phyloP scores from a whole-genome alignment of 2,113 vertebrate species.

The Pituophis catenifer region DNA sequence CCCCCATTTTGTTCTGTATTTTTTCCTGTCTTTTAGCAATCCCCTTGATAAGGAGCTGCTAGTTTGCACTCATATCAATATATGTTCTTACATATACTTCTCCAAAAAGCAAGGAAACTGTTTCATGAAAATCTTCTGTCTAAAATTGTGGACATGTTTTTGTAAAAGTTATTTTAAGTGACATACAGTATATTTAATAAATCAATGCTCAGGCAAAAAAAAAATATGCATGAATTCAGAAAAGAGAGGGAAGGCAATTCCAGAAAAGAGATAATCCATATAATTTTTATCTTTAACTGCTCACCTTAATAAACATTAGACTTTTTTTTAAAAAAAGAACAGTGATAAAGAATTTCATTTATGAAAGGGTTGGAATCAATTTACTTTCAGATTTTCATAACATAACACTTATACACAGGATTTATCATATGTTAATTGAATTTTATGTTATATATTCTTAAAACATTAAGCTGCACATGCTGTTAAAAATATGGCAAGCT shows the following conservation, averaged over 20 bases:
- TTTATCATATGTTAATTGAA: not conserved
- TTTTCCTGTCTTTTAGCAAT: conserved; percentile 29
- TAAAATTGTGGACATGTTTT: conserved; percentile 15
- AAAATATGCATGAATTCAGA: not conserved
- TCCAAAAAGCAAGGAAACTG: conserved; percentile 5
- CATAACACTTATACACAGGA: not conserved
- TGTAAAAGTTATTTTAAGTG: conserved; percentile 7
- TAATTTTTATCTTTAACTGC: not conserved
- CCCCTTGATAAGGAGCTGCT: conserved; percentile 28
- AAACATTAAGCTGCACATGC: not conserved
- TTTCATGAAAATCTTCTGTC: conserved; percentile 32
- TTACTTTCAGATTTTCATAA: not conserved
- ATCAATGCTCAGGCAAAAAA: not conserved
- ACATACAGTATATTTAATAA: not conserved
- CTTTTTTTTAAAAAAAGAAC: not conserved
- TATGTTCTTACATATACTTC: not conserved
- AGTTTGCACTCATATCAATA: not conserved
- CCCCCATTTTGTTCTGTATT: conserved; percentile 32
- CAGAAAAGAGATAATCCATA: not conserved
- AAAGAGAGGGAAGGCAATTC: not conserved
- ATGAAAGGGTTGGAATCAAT: not conserved
- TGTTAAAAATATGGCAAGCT: not conserved
- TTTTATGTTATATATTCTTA: not conserved
- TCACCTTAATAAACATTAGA: not conserved
- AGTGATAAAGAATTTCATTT: not conserved